Conservation (phyloP, 2,113 vertebrate species). For the Percina caprodes region DNA sequence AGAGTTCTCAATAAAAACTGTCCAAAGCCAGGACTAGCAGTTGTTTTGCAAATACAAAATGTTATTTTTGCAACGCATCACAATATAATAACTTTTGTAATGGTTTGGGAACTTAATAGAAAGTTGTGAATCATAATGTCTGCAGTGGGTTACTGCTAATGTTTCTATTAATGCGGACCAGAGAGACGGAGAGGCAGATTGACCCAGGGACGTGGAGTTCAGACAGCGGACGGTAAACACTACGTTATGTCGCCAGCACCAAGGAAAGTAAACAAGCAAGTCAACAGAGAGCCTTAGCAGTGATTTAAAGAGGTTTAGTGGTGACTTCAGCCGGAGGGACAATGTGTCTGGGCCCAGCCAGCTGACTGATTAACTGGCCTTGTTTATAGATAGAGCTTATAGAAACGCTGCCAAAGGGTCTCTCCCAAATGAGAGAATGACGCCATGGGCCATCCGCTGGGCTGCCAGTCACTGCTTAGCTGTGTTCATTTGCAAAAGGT, state of each 20-base stretch:
- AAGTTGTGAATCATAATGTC: neutral
- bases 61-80: neutral
- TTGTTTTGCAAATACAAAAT: neutral
- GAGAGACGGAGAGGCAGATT: neutral
- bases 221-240: conserved; percentile 2
- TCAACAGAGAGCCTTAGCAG: conserved; percentile 35
- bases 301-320: conserved; percentile 56
- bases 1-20: neutral
- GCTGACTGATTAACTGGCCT: conserved; percentile 60
- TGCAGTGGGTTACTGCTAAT: neutral
- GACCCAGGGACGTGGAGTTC: neutral
- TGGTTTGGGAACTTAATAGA: neutral
- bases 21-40: neutral
- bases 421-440: conserved; percentile 39
- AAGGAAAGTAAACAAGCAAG: conserved; percentile 53
- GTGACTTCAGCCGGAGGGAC: conserved; percentile 49
- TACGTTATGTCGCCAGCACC: conserved; percentile 2
- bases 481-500: conserved; percentile 9
- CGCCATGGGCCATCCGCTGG: conserved; percentile 7
- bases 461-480: neutral
- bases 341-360: conserved; percentile 29
- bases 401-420: conserved; percentile 34
- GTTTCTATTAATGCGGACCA: neutral
- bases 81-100: neutral
- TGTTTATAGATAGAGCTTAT: conserved; percentile 57